phyloP scores from a whole-genome alignment of 2,113 vertebrate genomes.

The Salvelinus namaycush region DNA sequence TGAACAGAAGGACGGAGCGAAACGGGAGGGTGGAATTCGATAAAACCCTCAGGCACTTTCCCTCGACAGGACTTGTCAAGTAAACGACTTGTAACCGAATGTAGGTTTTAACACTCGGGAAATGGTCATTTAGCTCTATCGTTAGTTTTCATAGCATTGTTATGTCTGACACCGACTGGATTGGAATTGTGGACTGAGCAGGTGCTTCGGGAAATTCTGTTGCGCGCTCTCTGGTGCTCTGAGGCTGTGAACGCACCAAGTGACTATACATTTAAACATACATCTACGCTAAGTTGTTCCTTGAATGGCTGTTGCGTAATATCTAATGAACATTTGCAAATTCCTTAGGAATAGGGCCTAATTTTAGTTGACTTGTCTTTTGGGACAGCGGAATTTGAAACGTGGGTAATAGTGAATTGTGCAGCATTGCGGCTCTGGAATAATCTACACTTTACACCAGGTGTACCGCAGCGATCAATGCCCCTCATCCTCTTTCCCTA shows the following conservation, averaged over 20 bases:
- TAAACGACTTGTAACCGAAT: slow-evolving; percentile 12
- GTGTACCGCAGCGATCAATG: not conserved
- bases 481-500: not conserved
- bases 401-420: not conserved
- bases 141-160: slow-evolving; percentile 12
- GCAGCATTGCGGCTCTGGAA: not conserved
- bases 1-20: slow-evolving; percentile 40
- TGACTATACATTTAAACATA: not conserved
- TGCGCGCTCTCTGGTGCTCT: slow-evolving; percentile 28
- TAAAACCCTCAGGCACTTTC: slow-evolving; percentile 26
- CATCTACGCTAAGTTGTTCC: not conserved
- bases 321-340: too few relatives aligned
- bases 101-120: slow-evolving; percentile 17
- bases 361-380: not conserved
- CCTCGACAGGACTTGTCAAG: slow-evolving; percentile 24
- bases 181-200: slow-evolving; percentile 39
- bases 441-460: not conserved
- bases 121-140: slow-evolving; percentile 7
- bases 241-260: not conserved
- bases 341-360: too few relatives aligned
- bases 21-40: slow-evolving; percentile 40
- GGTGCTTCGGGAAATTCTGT: slow-evolving; percentile 41
- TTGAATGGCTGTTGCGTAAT: not conserved
- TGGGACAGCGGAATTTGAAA: not conserved
- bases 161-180: not conserved